Base-by-base conservation (phyloP, 2,888 invertebrate species). In the Sminthurides aquaticus region DNA sequence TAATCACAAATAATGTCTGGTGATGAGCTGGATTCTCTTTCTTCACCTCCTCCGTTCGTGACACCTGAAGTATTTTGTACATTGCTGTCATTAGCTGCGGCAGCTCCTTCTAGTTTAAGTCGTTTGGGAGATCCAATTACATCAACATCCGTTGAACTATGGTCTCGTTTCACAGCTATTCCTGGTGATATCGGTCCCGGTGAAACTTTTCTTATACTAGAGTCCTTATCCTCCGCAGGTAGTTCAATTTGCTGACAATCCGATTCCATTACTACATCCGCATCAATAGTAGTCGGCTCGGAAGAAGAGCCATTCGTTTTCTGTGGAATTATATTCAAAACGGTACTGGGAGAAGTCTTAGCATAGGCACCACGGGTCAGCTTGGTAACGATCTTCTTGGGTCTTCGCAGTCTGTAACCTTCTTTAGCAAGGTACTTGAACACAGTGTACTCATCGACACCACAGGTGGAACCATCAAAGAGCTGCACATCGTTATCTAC, bases 381-480 rank as follows among this genome's bases (percentile, higher is more conserved):
- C 15, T n/a, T 1, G 5, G 1, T 15, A 34, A 34, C 43, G 15
- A 34, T 34, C 43, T 15, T 34, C 43, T 11, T 60, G 26, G 60
- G 49, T 3, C 67, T 29, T n/a, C 61, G 55, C 5, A 58, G 29
- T 26, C 67, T 49, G 26, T 67, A 67, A 3, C 67, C 67, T 11
- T 60, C 28, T 24, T 64, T 64, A 2, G 64, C 24, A n/a, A 67
- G 57, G 48, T 58, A 48, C 27, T 67, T 67, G 28, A 56, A 67
- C 1, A 67, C 67, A 22, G 67, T 29, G 48, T 64, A 67, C 11
- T 67, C 64, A 11, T 61, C 61, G 27, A 48, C 26, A 5, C 18
- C 24, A 57, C 64, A 67, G 3, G 55, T 56, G 11, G 56, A 29
- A 3, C 62, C 62, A 29, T 62, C 62, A 48, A 60, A 60, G 20